These are phyloP conservation scores for Cairina moschata DNA, from an alignment of 2,113 vertebrate genomes.

Conservation along the genomic window DNA sequence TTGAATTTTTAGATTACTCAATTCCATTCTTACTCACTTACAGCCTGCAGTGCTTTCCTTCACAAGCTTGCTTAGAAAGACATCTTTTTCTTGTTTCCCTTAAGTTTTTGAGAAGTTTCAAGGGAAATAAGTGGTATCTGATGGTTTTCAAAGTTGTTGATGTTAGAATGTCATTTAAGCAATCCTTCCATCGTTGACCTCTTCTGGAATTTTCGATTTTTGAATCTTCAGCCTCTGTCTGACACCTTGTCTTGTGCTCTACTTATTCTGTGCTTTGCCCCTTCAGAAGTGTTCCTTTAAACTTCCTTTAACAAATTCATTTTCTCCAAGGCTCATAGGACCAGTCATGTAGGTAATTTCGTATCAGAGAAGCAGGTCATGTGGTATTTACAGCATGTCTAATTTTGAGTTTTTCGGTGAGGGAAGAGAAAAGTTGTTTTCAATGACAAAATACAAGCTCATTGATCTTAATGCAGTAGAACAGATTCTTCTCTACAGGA, in stretches of 20 bases:
- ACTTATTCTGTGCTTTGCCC: not conserved
- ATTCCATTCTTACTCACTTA: not conserved
- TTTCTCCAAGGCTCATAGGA: not conserved
- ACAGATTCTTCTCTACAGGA: not conserved
- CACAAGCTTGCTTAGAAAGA: not conserved
- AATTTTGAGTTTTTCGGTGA: not conserved
- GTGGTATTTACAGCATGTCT: not conserved
- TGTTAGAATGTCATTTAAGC: not conserved
- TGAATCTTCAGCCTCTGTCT: not conserved
- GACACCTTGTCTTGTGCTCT: not conserved
- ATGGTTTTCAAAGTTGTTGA: not conserved
- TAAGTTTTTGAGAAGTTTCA: not conserved
- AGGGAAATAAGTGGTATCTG: not conserved
- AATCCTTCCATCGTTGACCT: not conserved
- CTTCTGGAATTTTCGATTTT: not conserved
- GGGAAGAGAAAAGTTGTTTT: not conserved
- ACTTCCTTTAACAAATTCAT: not conserved
- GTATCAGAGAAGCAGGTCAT: not conserved
- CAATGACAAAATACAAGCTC: not conserved
- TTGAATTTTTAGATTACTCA: not conserved
- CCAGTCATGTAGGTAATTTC: not conserved
- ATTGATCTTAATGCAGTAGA: not conserved
- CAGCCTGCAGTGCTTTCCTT: not conserved
- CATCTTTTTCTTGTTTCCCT: not conserved
- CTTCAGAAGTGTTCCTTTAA: not conserved